Evolutionary conservation across 1,140 invertebrate genomes (phyloP).

Genomic region (Atta colombica): DNA sequence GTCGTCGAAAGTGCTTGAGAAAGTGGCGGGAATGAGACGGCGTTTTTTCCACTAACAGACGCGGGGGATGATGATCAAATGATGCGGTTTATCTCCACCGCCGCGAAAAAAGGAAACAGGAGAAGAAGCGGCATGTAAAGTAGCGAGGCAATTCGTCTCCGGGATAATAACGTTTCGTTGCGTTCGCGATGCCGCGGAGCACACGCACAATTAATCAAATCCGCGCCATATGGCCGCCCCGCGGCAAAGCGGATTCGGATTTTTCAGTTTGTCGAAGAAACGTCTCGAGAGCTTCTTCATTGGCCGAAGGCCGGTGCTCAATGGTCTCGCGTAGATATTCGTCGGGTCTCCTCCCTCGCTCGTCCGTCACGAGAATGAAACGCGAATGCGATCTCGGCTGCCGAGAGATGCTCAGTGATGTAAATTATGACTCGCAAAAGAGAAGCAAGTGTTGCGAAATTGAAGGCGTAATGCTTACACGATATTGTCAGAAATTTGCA

Average conservation of each 20-base stretch:
- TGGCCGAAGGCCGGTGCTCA: slow-evolving; percentile 38
- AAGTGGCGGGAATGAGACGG: slow-evolving; percentile 38
- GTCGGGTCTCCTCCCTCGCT: background rate
- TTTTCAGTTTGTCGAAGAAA: slow-evolving; percentile 63
- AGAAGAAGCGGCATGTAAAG: slow-evolving; percentile 49
- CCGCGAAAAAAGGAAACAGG: background rate
- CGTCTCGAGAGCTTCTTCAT: slow-evolving; percentile 59
- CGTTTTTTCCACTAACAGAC: slow-evolving; percentile 30
- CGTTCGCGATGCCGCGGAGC: slow-evolving; percentile 58
- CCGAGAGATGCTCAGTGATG: slow-evolving; percentile 25
- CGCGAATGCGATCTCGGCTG: slow-evolving; percentile 36
- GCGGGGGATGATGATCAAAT: slow-evolving; percentile 65
- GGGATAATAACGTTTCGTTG: slow-evolving; percentile 61
- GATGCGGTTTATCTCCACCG: slow-evolving; percentile 57
- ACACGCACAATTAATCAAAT: slow-evolving; percentile 73
- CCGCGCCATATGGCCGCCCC: slow-evolving; percentile 74
- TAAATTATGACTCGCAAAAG: slow-evolving; percentile 18
- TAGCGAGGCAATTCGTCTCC: slow-evolving; percentile 55
- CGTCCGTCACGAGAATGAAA: slow-evolving; percentile 46
- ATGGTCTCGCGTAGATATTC: slow-evolving; percentile 18
- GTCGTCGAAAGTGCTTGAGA: slow-evolving; percentile 55
- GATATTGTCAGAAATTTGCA: slow-evolving; percentile 35
- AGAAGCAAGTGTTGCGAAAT: slow-evolving; percentile 59
- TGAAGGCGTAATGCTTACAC: slow-evolving; percentile 26
- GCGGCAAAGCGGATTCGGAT: slow-evolving; percentile 61